A percentile compares a stretch with the other conserved stretches of the same genome.
Evolutionary conservation across 2,113 vertebrate genomes (phyloP).

Genomic region (Stegastes partitus): DNA sequence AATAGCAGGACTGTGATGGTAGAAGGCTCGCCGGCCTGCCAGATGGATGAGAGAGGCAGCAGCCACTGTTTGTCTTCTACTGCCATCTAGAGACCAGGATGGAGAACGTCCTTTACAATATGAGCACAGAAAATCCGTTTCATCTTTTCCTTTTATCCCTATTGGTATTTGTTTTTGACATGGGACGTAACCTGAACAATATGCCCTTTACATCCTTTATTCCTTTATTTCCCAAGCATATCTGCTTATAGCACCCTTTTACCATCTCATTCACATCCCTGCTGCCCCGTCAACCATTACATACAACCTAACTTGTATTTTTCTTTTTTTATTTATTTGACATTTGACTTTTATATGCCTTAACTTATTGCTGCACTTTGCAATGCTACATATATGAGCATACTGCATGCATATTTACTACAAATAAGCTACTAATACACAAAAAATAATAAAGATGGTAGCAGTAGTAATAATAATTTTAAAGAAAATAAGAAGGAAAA

Average conservation of each 20-base stretch:
- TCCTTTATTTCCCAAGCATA: neutral
- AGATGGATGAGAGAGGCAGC: neutral
- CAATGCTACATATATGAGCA: neutral
- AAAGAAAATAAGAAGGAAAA: no score
- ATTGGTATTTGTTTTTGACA: neutral
- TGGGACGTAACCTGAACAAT: neutral
- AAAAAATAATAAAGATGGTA: no score
- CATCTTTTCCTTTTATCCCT: neutral
- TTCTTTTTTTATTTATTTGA: neutral
- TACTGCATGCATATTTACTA: no score
- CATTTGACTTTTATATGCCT: neutral
- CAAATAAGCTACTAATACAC: neutral
- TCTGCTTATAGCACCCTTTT: neutral
- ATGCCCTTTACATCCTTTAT: neutral
- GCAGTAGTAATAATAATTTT: no score
- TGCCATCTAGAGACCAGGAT: constrained; percentile 87
- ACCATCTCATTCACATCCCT: neutral
- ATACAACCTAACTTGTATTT: no score
- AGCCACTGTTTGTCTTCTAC: constrained; percentile 75
- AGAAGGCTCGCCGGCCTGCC: neutral
- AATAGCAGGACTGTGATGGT: neutral
- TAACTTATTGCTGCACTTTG: neutral
- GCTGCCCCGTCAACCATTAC: neutral
- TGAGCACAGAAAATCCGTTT: neutral
- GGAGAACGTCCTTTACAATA: neutral